A percentile compares a stretch with the other conserved stretches of the same genome.
phyloP scores from a whole-genome alignment of 2,888 invertebrate species.

The Sthenelais limicola region DNA sequence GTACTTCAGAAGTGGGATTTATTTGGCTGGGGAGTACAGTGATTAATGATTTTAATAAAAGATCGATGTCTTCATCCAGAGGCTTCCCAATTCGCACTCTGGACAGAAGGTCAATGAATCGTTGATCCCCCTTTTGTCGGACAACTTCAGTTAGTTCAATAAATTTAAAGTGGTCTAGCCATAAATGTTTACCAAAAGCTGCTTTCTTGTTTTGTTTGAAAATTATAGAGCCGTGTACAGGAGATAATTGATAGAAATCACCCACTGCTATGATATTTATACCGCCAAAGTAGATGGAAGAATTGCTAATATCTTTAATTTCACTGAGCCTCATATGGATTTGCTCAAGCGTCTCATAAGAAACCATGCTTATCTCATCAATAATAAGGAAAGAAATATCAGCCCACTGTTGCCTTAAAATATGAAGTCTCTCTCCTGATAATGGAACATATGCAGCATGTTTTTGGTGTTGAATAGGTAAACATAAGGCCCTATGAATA shows the following conservation, averaged over 20 bases:
- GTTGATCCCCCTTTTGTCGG: conserved; percentile 2
- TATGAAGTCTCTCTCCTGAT: neutral
- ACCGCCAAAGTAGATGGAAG: conserved; percentile 1
- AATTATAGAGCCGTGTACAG: neutral
- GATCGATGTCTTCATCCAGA: neutral
- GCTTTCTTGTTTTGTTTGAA: neutral
- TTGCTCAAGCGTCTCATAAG: conserved; percentile 3
- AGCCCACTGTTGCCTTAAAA: neutral
- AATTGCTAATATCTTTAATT: neutral
- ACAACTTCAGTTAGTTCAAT: neutral
- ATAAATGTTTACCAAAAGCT: too few relatives aligned
- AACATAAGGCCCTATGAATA: neutral
- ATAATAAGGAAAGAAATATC: neutral
- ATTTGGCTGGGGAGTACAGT: neutral
- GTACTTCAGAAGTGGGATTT: neutral
- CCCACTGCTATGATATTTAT: conserved; percentile 10
- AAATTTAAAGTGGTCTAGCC: too few relatives aligned
- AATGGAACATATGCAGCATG: neutral
- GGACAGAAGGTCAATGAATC: neutral
- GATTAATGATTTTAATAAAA: neutral
- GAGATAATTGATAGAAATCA: conserved; percentile 5
- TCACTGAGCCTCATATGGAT: neutral
- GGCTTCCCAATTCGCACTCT: neutral
- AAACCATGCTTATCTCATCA: conserved; percentile 15
- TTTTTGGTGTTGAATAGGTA: neutral